Conservation (phyloP, 1,140 invertebrate genomes). For the Caenorhabditis latens region DNA sequence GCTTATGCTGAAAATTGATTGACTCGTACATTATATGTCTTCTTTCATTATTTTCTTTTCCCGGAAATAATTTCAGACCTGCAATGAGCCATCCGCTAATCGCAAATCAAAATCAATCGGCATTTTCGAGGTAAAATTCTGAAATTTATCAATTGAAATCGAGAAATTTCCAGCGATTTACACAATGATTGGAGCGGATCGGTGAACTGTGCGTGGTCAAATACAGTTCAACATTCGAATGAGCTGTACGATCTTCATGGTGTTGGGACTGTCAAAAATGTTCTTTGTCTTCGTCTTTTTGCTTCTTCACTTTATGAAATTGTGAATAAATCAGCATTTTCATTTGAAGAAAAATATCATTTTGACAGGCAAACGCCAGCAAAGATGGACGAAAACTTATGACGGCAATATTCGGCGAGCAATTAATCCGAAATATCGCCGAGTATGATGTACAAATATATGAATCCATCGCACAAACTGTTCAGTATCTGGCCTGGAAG, state of each 20-base stretch:
- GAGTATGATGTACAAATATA: background rate
- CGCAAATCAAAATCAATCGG: background rate
- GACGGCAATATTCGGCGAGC: background rate
- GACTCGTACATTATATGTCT: too few species aligned
- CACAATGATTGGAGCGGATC: slow-evolving; percentile 3
- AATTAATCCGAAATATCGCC: background rate
- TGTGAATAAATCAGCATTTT: background rate
- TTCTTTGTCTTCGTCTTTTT: slow-evolving; percentile 4
- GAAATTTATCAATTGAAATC: background rate
- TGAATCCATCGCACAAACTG: background rate
- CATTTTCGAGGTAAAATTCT: background rate
- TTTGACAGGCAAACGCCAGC: background rate
- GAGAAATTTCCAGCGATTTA: background rate
- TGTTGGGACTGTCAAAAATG: background rate
- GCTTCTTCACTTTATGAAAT: slow-evolving; percentile 1
- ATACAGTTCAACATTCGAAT: background rate
- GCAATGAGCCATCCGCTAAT: background rate
- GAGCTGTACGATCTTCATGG: background rate
- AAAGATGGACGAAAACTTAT: background rate
- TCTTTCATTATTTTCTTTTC: too few species aligned
- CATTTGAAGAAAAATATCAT: background rate
- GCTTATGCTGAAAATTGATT: too few species aligned
- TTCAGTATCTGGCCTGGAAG: background rate
- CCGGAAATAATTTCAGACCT: too few species aligned
- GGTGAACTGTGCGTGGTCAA: background rate